Evolutionary conservation across 2,888 invertebrate species (phyloP).

Genomic region (Drosophila flavopinicola): DNA sequence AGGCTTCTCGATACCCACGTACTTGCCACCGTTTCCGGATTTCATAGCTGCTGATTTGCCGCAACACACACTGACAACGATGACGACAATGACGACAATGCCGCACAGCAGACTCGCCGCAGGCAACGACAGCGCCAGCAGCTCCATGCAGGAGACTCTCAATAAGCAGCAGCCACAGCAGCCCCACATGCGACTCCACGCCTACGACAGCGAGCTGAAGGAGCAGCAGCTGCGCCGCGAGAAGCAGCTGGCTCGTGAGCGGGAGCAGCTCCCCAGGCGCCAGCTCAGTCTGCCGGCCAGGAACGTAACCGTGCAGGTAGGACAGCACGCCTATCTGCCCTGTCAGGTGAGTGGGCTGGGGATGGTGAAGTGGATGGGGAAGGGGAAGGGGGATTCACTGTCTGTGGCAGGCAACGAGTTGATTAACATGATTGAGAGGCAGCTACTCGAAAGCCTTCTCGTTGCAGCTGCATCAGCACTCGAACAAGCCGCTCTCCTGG

Average conservation of each 20-base stretch:
- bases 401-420: neutral
- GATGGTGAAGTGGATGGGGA: neutral
- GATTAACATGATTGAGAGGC: constrained; percentile 51
- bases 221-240: constrained; percentile 62
- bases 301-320: constrained; percentile 95
- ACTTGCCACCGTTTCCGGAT: constrained; percentile 80
- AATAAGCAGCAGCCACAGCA: constrained; percentile 44
- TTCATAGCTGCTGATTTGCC: constrained; percentile 79
- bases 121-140: constrained; percentile 14
- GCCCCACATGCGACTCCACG: constrained; percentile 71
- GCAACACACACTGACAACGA: constrained; percentile 29
- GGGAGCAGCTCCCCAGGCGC: constrained; percentile 59
- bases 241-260: constrained; percentile 69
- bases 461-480: constrained; percentile 79
- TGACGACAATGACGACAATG: constrained; percentile 36
- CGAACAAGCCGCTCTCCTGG: constrained; percentile 93
- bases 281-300: constrained; percentile 84
- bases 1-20: constrained; percentile 82
- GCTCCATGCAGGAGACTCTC: constrained; percentile 13
- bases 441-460: constrained; percentile 9
- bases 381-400: too few species aligned
- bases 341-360: constrained; percentile 88
- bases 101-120: constrained; percentile 19
- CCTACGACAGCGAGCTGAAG: constrained; percentile 73
- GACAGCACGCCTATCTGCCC: constrained; percentile 95